Base-by-base conservation (phyloP, 2,113 vertebrate species). In the Protomyctophum bolini region DNA sequence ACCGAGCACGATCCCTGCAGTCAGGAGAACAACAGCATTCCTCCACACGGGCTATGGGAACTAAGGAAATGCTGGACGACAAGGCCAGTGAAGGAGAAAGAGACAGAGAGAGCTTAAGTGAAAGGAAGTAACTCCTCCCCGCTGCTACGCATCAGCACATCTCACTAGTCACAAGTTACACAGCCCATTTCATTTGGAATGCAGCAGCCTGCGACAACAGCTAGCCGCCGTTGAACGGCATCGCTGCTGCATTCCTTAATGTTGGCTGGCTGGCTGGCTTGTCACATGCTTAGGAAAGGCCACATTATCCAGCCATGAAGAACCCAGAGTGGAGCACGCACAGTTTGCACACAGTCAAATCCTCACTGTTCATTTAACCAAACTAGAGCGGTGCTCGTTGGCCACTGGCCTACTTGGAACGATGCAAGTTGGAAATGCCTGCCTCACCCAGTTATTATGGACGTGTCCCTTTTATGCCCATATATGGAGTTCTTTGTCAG, bases 111-210 rank as follows among this genome's bases (percentile, higher is more conserved):
- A 56, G 33, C n/a, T 10, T 15, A 62, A 80, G 66, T 77, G 71
- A 86, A 79, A 80, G 76, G 61, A 75, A 76, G 50, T n/a, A 33
- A 76, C 83, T 84, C 86, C 87, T 79, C 86, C 84, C 70, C 58
- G 68, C 71, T 79, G 76, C 71, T 70, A 86, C 33, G 70, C 83
- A 83, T 86, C 86, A 83, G 66, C 86, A 80, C 82, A 73, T 86
- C 79, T 69, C 83, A 83, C 78, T 68, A 77, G 84, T 88, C 87
- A 88, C 83, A 88, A 83, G 82, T 87, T 82, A 83, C 86, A 89
- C 89, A 82, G 83, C 74, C 81, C 72, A 79, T 84, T 90, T 80
- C 21, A 87, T 86, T 72, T 71, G 86, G 84, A 88, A 87, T 78
- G 79, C 49, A 1, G 62, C 7, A 33, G 61, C 62, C 70, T 15